Percentiles rank a stretch among this genome's conserved stretches.
Conservation (phyloP, 1,140 invertebrate species). For the Zophobas atratus region DNA sequence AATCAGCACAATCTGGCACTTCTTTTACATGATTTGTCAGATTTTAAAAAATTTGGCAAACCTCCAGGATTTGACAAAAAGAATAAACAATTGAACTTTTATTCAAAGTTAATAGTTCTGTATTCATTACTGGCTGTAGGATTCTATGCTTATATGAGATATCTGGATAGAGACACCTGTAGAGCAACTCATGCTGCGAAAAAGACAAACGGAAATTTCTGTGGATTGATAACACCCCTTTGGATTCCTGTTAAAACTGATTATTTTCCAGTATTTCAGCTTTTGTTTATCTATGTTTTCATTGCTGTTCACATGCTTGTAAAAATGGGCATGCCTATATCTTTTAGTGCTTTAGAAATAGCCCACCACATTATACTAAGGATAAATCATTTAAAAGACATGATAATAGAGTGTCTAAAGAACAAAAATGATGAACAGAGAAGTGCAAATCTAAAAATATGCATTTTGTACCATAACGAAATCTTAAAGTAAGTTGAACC, state of each 20-base stretch:
- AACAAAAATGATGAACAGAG: background rate
- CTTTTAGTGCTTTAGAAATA: slow-evolving; percentile 8
- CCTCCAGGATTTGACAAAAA: slow-evolving; percentile 9
- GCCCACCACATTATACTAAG: slow-evolving; percentile 18
- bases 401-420: slow-evolving; percentile 7
- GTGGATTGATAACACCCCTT: slow-evolving; percentile 6
- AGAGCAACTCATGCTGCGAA: no score
- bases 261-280: slow-evolving; percentile 29
- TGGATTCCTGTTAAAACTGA: slow-evolving; percentile 43
- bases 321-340: slow-evolving; percentile 13
- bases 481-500: slow-evolving; percentile 2
- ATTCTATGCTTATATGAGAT: no score
- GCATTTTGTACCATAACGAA: slow-evolving; percentile 16
- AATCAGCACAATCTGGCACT: slow-evolving; percentile 8
- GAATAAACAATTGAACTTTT: slow-evolving; percentile 1
- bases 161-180: no score
- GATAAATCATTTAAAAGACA: slow-evolving; percentile 23
- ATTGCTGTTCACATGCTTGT: slow-evolving; percentile 3
- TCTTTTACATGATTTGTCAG: slow-evolving; percentile 10
- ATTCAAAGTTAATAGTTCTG: no score
- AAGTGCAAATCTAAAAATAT: slow-evolving; percentile 1
- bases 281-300: slow-evolving; percentile 5
- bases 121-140: no score
- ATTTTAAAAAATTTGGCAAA: slow-evolving; percentile 10
- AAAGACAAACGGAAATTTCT: background rate